A percentile compares a stretch with the other conserved stretches of the same genome.
Conservation (phyloP, 1,140 invertebrate species). For the Drosophila pseudoobscura region DNA sequence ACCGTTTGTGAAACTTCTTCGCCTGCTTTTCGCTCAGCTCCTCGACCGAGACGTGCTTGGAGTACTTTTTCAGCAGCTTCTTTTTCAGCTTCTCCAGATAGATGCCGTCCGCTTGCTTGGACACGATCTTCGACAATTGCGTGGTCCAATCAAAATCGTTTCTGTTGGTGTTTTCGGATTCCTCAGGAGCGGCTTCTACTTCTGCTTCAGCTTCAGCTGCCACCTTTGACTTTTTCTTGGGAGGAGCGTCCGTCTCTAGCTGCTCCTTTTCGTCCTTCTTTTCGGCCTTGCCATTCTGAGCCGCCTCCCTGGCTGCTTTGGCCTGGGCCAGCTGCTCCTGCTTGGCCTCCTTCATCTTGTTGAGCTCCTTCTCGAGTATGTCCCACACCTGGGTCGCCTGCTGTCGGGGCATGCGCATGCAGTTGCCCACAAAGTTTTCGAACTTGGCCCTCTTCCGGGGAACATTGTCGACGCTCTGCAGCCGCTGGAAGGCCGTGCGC, state of each 20-base stretch:
- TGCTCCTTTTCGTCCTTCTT: constrained; percentile 2
- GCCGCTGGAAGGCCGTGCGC: constrained; percentile 88
- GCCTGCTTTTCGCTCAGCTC: constrained; percentile 69
- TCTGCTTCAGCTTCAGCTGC: constrained; percentile 8
- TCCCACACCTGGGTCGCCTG: constrained; percentile 88
- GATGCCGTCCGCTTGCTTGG: constrained; percentile 67
- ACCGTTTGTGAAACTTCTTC: constrained; percentile 76
- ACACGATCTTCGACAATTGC: constrained; percentile 51
- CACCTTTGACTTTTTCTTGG: constrained; percentile 57
- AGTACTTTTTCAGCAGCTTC: constrained; percentile 85
- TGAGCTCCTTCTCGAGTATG: constrained; percentile 88
- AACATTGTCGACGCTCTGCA: constrained; percentile 92
- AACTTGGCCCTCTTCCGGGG: constrained; percentile 96
- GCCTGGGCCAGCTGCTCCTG: constrained; percentile 56
- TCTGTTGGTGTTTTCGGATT: constrained; percentile 8
- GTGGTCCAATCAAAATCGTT: constrained; percentile 64
- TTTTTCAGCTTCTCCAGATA: constrained; percentile 84
- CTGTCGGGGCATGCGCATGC: constrained; percentile 84
- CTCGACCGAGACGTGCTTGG: constrained; percentile 71
- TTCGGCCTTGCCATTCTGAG: no score
- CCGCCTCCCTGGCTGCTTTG: constrained; percentile 47
- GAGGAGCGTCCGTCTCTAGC: constrained; percentile 41
- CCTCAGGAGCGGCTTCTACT: constrained; percentile 64
- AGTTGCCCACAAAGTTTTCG: constrained; percentile 89
- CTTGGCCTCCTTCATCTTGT: constrained; percentile 84